Evolutionary conservation across 2,888 invertebrate species (phyloP), one percentile per base, ranked within the genome.

Genomic region (Linnaemya tessellans): DNA sequence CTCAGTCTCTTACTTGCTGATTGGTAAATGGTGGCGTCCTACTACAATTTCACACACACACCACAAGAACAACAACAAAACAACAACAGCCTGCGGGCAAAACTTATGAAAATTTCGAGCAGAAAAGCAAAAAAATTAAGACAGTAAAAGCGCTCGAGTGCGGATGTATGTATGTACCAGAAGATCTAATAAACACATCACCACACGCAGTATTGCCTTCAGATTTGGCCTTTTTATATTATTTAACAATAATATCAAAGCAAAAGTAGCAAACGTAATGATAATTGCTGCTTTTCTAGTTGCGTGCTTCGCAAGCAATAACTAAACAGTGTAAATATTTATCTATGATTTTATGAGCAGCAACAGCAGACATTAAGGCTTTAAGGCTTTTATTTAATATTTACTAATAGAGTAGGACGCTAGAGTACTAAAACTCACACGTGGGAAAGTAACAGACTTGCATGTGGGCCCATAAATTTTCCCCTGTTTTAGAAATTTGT

Each of bases 111-210:
- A n/a, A 56, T 54, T 22, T 60, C 38, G 60, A 62, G 18, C n/a
- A 38, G 15, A 51, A 49, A 11, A 75, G 22, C 38, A 62, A 18
- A 22, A 56, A n/a, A 11, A n/a, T 0, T 30, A 13, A 1, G 2
- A 43, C 18, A 46, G 20, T 8, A 15, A 35, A 15, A 13, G 9
- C 1, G 20, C 25, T 8, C 18, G 18, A 3, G 11, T 30, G 0
- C 5, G 56, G 46, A 0, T 20, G 43, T 58, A 18, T 64, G 43
- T 54, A 15, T 65, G 41, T 18, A 38, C 64, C 38, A 51, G 35
- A 41, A 74, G 18, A 22, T 58, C 30, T 51, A 75, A 64, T 64
- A 75, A 64, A 64, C 7, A 56, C 62, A 46, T 60, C 73, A 60
- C 1, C 51, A 35, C 38, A 38, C 62, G 30, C 5, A n/a, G 25